Base-by-base conservation (phyloP, 2,113 vertebrate species). In the Petroica traversi region DNA sequence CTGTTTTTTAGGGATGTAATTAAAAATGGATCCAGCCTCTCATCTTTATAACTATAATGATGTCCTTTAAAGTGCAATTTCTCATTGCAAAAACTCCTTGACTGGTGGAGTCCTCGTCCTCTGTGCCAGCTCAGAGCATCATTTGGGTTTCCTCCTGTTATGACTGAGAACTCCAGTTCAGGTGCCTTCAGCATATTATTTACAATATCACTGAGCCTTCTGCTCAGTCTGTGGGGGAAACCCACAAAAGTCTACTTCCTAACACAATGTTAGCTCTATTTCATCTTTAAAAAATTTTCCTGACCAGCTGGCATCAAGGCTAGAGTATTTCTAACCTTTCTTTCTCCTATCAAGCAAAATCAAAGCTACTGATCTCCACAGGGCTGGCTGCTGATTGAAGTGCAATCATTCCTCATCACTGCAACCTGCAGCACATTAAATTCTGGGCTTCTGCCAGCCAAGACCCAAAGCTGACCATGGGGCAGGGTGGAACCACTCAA, bases 381-480 rank as follows among this genome's bases (percentile, higher is more conserved):
- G 55, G 19, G 14, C 76, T 77, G 58, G 51, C 48, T 62, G 72
- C 43, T 81, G 73, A 84, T 40, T 86, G 64, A 81, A 96, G 59
- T 34, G 31, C 73, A 86, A 84, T 94, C 59, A 31, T 26, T 58
- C 13, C 43, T 77, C 49, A 86, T 31, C 45, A n/a, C 31, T 58
- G 73, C 63, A 74, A 40, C 36, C 54, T 88, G 38, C 0, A 0
- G 38, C 16, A 3, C 0, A 14, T 38, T 48, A 36, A 48, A 1
- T 89, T 61, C 33, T 68, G n/a, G 11, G 2, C 26, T 82, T 74
- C 62, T 89, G 78, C 28, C 40, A 61, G 23, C 33, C 22, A 16
- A 8, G 16, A 67, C 59, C 19, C 41, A 80, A 74, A 77, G 33
- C 33, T 74, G 51, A 64, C 46, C 20, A 8, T 38, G 34, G 51